phyloP scores from a whole-genome alignment of 2,113 vertebrate species.

The Cinclus mexicanus region DNA sequence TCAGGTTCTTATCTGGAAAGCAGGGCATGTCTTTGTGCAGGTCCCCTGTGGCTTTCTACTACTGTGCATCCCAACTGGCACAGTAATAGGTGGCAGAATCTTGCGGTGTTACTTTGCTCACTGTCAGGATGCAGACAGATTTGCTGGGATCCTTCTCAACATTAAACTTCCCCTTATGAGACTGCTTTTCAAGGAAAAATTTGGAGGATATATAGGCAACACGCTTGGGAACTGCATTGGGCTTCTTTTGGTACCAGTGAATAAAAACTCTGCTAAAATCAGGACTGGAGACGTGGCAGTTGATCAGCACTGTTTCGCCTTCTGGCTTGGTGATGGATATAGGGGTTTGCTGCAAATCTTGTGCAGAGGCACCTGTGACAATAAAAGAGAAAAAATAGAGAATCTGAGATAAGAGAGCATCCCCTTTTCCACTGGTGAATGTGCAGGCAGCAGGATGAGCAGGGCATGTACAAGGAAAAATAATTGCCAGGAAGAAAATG shows the following conservation, averaged over 20 bases:
- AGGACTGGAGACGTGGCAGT: neutral
- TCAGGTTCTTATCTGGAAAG: neutral
- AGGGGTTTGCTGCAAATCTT: neutral
- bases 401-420: neutral
- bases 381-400: neutral
- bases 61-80: neutral
- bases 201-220: conserved; percentile 37
- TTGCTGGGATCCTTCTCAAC: neutral
- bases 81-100: conserved; percentile 26
- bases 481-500: neutral
- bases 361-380: neutral
- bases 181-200: neutral
- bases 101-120: neutral
- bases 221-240: neutral
- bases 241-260: conserved; percentile 39
- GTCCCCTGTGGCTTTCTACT: neutral
- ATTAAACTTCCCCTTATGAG: neutral
- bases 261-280: neutral
- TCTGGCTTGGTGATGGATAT: conserved; percentile 15
- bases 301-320: neutral
- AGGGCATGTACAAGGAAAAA: neutral
- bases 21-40: neutral
- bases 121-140: neutral
- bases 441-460: neutral
- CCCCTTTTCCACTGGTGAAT: neutral